phyloP scores from a whole-genome alignment of 2,113 vertebrate species.

The Dissostichus mawsoni region DNA sequence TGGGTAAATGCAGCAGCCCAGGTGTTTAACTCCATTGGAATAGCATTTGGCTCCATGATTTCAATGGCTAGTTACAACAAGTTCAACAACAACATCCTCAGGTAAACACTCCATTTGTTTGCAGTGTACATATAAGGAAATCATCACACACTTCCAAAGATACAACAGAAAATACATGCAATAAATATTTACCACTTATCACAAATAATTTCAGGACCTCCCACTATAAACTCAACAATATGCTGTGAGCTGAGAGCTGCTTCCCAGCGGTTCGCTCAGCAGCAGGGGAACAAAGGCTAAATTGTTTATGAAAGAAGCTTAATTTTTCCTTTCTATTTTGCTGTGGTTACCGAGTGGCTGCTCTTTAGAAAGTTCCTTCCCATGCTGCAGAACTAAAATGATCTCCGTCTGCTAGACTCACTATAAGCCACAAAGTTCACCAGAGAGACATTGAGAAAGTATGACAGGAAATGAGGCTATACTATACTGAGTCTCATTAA shows the following conservation, averaged over 20 bases:
- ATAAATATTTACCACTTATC: neutral
- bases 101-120: constrained; percentile 53
- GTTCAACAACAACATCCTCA: constrained; percentile 83
- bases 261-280: neutral
- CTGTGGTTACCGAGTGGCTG: neutral
- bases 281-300: constrained; percentile 1
- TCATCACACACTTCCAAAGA: neutral
- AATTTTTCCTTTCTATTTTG: neutral
- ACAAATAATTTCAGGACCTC: neutral
- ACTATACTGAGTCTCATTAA: neutral
- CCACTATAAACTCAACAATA: neutral
- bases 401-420: neutral
- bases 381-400: neutral
- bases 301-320: neutral
- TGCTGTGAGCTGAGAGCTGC: neutral
- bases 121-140: neutral
- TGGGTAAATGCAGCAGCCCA: constrained; percentile 85
- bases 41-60: constrained; percentile 83
- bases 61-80: constrained; percentile 87
- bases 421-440: too few relatives aligned
- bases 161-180: neutral
- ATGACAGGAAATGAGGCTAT: neutral
- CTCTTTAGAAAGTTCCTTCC: neutral
- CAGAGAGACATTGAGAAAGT: neutral
- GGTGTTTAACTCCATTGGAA: constrained; percentile 84